phyloP scores from a whole-genome alignment of 2,113 vertebrate species.

The Ramphastos sulfuratus region DNA sequence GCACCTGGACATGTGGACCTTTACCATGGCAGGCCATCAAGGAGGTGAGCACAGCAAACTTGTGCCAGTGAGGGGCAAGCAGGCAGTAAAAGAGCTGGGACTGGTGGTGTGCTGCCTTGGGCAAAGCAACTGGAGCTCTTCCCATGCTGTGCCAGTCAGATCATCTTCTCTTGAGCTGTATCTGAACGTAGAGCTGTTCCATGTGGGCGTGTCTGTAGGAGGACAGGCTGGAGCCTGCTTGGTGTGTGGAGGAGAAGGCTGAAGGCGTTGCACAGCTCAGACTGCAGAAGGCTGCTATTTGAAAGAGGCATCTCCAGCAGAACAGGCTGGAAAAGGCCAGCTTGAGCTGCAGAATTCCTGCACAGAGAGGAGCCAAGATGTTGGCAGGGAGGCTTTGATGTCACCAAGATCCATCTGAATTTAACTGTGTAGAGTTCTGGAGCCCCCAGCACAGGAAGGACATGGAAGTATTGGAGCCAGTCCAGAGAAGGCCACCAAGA shows the following conservation, averaged over 20 bases:
- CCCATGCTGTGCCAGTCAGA: rapidly evolving
- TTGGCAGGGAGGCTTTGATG: neutral
- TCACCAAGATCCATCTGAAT: rapidly evolving
- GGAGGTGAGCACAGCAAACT: neutral
- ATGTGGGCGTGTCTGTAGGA: neutral
- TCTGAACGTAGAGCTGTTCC: rapidly evolving
- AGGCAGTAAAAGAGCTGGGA: neutral
- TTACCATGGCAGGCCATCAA: neutral
- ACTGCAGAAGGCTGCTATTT: neutral
- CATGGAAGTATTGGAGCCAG: too few species aligned
- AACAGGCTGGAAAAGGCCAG: neutral
- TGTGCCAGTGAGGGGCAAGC: neutral
- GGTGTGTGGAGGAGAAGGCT: neutral
- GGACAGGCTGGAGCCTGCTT: neutral
- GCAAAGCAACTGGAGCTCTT: neutral
- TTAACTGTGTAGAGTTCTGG: neutral
- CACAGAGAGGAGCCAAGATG: neutral
- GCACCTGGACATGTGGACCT: rapidly evolving
- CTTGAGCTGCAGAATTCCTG: neutral
- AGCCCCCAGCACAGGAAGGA: too few species aligned
- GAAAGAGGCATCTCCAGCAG: neutral
- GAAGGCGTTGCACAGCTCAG: neutral
- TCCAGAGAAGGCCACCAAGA: too few species aligned
- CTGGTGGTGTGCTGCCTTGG: rapidly evolving
- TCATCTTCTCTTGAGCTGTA: neutral